Base-by-base conservation (phyloP, 1,140 invertebrate species). In the Drosophila equinoxialis region DNA sequence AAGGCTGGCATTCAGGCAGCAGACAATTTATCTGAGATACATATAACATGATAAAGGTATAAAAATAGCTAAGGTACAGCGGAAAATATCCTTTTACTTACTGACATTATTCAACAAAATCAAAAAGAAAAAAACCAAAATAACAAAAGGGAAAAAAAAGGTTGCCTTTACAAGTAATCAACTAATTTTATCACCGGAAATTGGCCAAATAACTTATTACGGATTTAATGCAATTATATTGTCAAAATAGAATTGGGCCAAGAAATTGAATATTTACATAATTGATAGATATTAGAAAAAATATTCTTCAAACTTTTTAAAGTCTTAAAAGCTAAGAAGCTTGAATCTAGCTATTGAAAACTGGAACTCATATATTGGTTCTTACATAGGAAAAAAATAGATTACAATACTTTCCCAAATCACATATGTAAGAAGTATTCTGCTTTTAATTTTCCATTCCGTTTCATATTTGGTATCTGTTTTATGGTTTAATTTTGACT, bases 11-110 rank as follows among this genome's bases (percentile, higher is more conserved):
- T 42, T 57, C 65, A 59, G 42, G 64, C 74, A 75, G 72, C 79
- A 67, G 72, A 87, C 67, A 86, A 87, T 86, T 79, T 86, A 87
- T 86, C 79, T 71, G 76, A 83, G 81, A 76, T 77, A 71, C 33
- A 63, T 58, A 70, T 62, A 74, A 57, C 48, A 62, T 62, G 73
- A 71, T 71, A 79, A 71, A 68, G 70, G 65, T 65, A 62, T 66
- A 65, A 59, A 76, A 74, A 81, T 60, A 55, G 55, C 55, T 54
- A 42, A 2, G 54, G 23, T 65, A 37, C 42, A 48, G 42, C 26
- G 42, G 11, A 51, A 26, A 48, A 70, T 66, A 45, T 39, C 11
- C 6, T 13, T 30, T 14, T 11, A 63, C 48, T 11, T 14, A 33
- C 35, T 75, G 73, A 74, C 73, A 74, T 58, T 51, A 23, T 51